Conservation (phyloP, 2,888 invertebrate genomes). For the Hipparchia semele region DNA sequence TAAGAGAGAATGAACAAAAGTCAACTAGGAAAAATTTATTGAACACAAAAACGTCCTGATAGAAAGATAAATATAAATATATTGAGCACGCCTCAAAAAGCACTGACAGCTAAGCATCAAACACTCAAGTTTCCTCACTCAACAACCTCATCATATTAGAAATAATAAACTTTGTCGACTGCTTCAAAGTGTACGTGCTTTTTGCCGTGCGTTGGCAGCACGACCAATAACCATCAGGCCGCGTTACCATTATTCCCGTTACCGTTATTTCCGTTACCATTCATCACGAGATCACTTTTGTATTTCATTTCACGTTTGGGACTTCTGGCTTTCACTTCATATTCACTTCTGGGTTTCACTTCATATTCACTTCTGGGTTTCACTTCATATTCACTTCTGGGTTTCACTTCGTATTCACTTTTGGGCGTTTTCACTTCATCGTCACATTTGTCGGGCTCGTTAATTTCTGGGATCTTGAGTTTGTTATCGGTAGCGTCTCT, state of each 20-base stretch:
- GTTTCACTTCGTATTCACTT: conserved; percentile 33
- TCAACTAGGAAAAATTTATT: not conserved
- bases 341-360: conserved; percentile 37
- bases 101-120: conserved; percentile 26
- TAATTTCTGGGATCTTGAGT: conserved; percentile 66
- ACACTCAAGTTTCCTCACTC: conserved; percentile 2
- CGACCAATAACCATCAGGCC: conserved; percentile 75
- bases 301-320: conserved; percentile 17
- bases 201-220: conserved; percentile 67
- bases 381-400: conserved; percentile 39
- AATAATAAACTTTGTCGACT: conserved; percentile 73
- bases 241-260: conserved; percentile 47
- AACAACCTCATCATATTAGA: conserved; percentile 45
- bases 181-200: conserved; percentile 79
- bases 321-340: conserved; percentile 37
- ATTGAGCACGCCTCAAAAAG: conserved; percentile 29
- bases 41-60: not conserved
- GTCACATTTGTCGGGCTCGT: conserved; percentile 58
- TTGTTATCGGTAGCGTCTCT: conserved; percentile 48
- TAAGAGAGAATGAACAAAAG: not conserved
- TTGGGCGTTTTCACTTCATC: conserved; percentile 45
- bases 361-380: conserved; percentile 44
- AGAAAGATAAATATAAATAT: not conserved
- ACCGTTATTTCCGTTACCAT: conserved; percentile 47
- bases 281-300: conserved; percentile 44